These are phyloP conservation scores for Rhopalosiphum nymphaeae DNA, from an alignment of 2,888 invertebrate species.

Conservation along the genomic window DNA sequence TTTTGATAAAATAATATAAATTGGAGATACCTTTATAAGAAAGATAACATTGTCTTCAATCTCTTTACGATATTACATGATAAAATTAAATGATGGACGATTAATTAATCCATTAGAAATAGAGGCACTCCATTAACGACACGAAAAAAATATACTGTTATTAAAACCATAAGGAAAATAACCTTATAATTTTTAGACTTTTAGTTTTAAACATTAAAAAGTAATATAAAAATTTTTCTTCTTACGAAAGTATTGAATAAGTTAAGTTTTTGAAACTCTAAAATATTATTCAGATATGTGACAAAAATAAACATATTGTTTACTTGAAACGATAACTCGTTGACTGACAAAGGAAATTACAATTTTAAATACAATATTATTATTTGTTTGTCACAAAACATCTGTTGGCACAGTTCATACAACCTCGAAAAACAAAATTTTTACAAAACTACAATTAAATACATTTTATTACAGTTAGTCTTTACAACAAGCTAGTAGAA, in stretches of 20 bases:
- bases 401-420: slow-evolving; percentile 41
- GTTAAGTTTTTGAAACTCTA: neutral
- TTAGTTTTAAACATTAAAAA: neutral
- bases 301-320: neutral
- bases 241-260: neutral
- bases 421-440: neutral
- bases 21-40: neutral
- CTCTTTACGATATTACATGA: neutral
- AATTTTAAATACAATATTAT: slow-evolving; percentile 24
- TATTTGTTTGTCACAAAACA: slow-evolving; percentile 32
- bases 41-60: neutral
- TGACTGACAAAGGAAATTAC: neutral
- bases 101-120: slow-evolving; percentile 38
- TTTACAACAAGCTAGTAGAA: neutral
- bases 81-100: neutral
- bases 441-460: neutral
- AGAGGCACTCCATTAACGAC: neutral
- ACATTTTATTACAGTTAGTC: neutral
- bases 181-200: neutral
- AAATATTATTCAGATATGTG: neutral
- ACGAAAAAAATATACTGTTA: neutral
- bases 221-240: neutral
- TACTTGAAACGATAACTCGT: neutral
- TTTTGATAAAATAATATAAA: neutral
- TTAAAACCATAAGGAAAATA: neutral